phyloP scores from a whole-genome alignment of 2,113 vertebrate species.

The Melanerpes aurifrons region DNA sequence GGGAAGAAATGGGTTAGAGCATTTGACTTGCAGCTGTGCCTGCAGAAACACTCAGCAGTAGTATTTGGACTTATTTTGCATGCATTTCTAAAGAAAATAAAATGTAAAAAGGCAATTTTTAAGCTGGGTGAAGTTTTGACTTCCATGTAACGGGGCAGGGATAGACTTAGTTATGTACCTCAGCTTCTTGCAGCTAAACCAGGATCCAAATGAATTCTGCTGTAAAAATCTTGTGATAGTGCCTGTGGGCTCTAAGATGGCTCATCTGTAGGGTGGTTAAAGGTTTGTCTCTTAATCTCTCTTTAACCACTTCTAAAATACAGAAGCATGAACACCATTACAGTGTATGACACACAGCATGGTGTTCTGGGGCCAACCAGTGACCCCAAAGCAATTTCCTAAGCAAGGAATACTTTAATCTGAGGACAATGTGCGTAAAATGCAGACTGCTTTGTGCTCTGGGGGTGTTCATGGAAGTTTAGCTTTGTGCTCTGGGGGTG shows the following conservation, averaged over 20 bases:
- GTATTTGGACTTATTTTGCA: neutral
- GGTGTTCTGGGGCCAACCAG: neutral
- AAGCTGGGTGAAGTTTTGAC: neutral
- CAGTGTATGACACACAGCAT: neutral
- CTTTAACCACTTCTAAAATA: neutral
- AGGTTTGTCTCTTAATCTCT: neutral
- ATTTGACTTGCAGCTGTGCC: slow-evolving; percentile 1
- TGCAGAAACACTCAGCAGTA: neutral
- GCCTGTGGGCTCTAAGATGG: neutral
- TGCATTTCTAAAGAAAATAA: neutral
- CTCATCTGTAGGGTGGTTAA: neutral
- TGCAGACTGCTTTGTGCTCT: neutral
- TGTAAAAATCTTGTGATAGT: neutral
- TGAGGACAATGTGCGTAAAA: neutral
- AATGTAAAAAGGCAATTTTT: neutral
- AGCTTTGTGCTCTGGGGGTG: neutral
- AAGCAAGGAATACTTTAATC: neutral
- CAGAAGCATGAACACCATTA: neutral
- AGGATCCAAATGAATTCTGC: neutral
- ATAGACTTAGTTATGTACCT: neutral
- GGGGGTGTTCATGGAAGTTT: neutral
- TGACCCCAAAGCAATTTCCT: neutral
- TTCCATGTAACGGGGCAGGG: neutral
- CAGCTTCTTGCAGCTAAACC: neutral
- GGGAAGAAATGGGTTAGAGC: neutral